Base-by-base conservation (phyloP, 2,888 invertebrate genomes). In the Drosophila austrosaltans region DNA sequence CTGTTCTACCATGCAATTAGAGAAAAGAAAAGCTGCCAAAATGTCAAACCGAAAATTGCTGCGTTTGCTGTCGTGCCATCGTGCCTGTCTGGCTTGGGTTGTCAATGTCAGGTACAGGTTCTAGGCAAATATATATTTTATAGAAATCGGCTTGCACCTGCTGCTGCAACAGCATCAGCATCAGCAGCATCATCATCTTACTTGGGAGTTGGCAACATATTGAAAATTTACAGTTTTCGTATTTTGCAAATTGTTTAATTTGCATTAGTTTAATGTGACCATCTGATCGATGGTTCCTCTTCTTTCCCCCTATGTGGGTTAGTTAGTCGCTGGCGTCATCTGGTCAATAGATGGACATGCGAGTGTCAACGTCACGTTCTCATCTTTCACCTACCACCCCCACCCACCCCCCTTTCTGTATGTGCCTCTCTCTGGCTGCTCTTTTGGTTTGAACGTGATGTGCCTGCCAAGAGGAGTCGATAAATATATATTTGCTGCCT, bases 1-100 rank as follows among this genome's bases (percentile, higher is more conserved):
- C 36, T 36, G 36, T 36, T 10, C 36, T 36, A 57, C 28, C 58
- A 66, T 78, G 87, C 89, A 89, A 87, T 89, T 89, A 82, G 85
- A 89, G 78, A 72, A 65, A 71, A 70, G 59, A 67, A 68, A 73
- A 77, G 66, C 83, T 83, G 83, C 86, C 89, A 83, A 89, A 83
- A 83, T 83, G 83, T 83, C 83, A 83, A 83, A 89, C 77, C 79
- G 80, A 85, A 83, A 83, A 87, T 83, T 87, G 88, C 88, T 82
- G 82, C 79, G 69, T 69, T 79, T 74, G 82, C 84, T 36, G 70
- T 57, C 69, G 70, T 48, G 12, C 48, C 25, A 30, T 30, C 10
- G 36, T 42, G 42, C 16, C 42, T 42, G n/a, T 16, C 42, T 42
- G 48, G 67, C 68, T 71, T 62, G 44, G 58, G 44, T 3, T 72